Percentiles rank a stretch among this genome's conserved stretches.
These are phyloP conservation scores for Pomacea canaliculata DNA, from an alignment of 2,888 invertebrate species.

Conservation along the genomic window DNA sequence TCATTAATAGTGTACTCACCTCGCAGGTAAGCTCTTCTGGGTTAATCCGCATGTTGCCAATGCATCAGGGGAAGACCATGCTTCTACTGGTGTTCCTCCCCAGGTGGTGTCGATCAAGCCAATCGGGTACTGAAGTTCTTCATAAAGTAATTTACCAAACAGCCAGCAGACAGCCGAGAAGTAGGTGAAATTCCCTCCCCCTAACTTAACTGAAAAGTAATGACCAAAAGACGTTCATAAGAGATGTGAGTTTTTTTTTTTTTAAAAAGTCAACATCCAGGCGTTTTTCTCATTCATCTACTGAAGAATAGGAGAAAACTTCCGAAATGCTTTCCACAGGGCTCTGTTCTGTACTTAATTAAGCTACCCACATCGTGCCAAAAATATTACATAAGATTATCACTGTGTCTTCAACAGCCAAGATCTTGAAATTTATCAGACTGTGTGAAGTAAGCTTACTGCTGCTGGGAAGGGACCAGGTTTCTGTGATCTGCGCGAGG, in stretches of 20 bases:
- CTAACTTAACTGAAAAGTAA: conserved; percentile 30
- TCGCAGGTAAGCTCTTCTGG: too few species aligned
- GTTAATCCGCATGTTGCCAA: conserved; percentile 48
- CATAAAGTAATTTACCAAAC: conserved; percentile 57
- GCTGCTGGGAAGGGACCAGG: conserved; percentile 51
- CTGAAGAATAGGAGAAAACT: too few species aligned
- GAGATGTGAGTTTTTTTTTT: too few species aligned
- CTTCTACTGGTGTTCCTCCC: conserved; percentile 62
- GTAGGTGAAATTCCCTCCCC: conserved; percentile 35
- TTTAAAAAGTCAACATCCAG: too few species aligned
- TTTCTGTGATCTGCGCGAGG: conserved; percentile 39
- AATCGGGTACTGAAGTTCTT: conserved; percentile 54
- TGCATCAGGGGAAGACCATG: conserved; percentile 61
- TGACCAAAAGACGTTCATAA: conserved; percentile 31
- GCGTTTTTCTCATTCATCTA: too few species aligned
- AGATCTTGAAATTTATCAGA: too few species aligned
- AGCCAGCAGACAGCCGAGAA: conserved; percentile 67
- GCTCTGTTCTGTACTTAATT: too few species aligned
- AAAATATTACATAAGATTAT: too few species aligned
- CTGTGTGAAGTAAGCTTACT: conserved; percentile 33
- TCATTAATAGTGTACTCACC: too few species aligned
- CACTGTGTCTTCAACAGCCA: too few species aligned
- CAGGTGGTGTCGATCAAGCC: conserved; percentile 55
- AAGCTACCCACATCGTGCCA: too few species aligned
- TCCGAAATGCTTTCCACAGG: too few species aligned